Evolutionary conservation across 2,797 vertebrate genomes (phyloP).

Genomic region (Acanthurus tractus): DNA sequence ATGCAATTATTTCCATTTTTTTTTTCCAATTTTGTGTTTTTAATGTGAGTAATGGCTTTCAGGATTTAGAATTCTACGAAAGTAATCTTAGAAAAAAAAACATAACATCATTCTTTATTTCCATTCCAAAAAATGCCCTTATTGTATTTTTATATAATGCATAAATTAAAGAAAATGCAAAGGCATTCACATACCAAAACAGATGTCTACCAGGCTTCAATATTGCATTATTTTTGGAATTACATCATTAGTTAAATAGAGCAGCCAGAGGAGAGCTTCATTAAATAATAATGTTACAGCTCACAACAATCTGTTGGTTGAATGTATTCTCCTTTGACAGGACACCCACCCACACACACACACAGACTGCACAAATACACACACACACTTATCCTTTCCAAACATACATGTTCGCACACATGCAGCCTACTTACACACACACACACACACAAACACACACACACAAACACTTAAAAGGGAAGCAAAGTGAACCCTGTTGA

Average conservation of each 20-base stretch:
- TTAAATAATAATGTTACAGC: conserved; percentile 50
- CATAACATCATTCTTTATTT: neutral
- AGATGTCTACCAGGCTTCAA: conserved; percentile 33
- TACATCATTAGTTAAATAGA: conserved; percentile 51
- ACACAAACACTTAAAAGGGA: neutral
- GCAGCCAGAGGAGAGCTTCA: conserved; percentile 48
- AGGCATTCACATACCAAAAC: conserved; percentile 1
- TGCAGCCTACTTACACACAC: conserved; percentile 9
- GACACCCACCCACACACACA: conserved; percentile 25
- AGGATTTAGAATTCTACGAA: neutral
- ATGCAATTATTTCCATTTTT: neutral
- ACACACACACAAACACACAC: conserved; percentile 7
- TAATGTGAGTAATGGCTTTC: conserved; percentile 9
- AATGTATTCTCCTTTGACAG: conserved; percentile 51
- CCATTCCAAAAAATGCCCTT: neutral
- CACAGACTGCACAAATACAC: conserved; percentile 10
- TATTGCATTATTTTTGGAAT: conserved; percentile 49
- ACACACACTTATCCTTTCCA: neutral
- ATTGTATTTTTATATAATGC: conserved; percentile 1
- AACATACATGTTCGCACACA: conserved; percentile 20
- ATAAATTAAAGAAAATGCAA: conserved; percentile 22
- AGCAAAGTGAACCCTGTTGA: conserved; percentile 55
- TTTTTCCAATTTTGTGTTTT: neutral
- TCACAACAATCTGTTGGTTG: conserved; percentile 53
- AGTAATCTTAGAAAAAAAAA: neutral